Conservation (phyloP, 2,113 vertebrate genomes). For the Nestor notabilis region DNA sequence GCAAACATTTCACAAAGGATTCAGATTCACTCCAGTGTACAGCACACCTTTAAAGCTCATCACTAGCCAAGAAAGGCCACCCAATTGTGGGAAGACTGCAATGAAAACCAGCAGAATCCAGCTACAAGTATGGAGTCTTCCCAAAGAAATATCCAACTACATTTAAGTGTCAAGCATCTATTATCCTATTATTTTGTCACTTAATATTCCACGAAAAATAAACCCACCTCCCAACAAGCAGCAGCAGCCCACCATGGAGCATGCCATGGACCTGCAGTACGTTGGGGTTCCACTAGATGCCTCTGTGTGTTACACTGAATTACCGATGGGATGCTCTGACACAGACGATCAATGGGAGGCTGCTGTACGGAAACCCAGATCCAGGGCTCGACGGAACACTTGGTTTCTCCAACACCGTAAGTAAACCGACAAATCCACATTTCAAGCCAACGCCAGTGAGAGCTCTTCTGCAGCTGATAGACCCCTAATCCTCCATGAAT, state of each 20-base stretch:
- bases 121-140: not conserved
- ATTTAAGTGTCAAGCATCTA: not conserved
- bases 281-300: not conserved
- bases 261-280: not conserved
- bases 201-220: not conserved
- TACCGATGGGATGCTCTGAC: not conserved
- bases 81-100: not conserved
- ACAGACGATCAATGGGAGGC: not conserved
- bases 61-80: not conserved
- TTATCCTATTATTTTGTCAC: not conserved
- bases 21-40: not conserved
- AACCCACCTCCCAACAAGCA: not conserved
- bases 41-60: not conserved
- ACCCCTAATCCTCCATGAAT: not conserved
- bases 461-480: not conserved
- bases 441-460: not conserved
- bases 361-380: not conserved
- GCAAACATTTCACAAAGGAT: not conserved
- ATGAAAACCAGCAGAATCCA: not conserved
- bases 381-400: not conserved
- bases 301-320: not conserved
- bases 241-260: not conserved
- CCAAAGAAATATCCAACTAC: not conserved
- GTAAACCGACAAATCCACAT: not conserved
- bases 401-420: not conserved